Base-by-base conservation (phyloP, 2,797 vertebrate species). In the Avahi laniger region DNA sequence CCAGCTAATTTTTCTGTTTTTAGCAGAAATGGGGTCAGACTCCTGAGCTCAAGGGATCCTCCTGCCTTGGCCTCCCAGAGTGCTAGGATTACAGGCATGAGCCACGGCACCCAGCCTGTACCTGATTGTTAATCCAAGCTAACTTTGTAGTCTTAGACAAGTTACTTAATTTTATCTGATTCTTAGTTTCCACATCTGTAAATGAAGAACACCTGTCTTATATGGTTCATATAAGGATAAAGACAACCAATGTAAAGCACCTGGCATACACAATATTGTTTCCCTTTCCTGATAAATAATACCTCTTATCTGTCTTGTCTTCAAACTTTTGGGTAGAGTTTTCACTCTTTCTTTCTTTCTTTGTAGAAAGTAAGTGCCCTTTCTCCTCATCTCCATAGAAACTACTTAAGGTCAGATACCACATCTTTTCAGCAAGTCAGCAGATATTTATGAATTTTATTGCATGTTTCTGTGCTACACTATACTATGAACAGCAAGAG, bases 361-460 rank as follows among this genome's bases (percentile, higher is more conserved):
- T 52, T 78, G 33, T 20, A 91, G 43, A 89, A 92, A 87, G 30
- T 72, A 89, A 48, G 26, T 86, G 24, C 54, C n/a, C 41, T 94
- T 84, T 95, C 30, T 84, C 46, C 10, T 85, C n/a, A 65, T 72
- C 46, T 93, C 76, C 12, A 13, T 93, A 63, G 75, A 70, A 91
- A 48, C 38, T 70, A 70, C 38, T 95, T 93, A 15, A 89, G 67
- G 30, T 80, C 18, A 85, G 24, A 70, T 88, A 80, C 11, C 61
- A 9, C n/a, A 87, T 94, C 35, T 92, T 94, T 94, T 65, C 65
- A 90, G 61, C 85, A 83, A 70, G 18, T 87, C 81, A 50, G 17
- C 59, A 89, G 69, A 72, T 69, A 87, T 52, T 89, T 94, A n/a
- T 78, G 14, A 65, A 92, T 86, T 48, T 92, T 86, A 86, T 35